phyloP scores from a whole-genome alignment of 2,888 invertebrate genomes.

The Isoperla grammatica region DNA sequence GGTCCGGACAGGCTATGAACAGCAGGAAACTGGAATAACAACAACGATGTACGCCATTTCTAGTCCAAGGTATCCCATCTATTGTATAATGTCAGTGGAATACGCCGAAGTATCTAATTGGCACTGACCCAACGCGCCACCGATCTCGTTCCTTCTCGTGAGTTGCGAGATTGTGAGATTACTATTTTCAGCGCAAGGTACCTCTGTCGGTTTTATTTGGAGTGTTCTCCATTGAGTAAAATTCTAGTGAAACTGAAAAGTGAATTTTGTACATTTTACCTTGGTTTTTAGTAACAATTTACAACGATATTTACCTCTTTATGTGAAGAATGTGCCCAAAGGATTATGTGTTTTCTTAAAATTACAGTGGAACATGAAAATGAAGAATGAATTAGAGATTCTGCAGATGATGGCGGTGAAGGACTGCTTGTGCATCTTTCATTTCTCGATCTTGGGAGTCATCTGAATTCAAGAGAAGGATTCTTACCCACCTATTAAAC shows the following conservation, averaged over 20 bases:
- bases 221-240: conserved; percentile 19
- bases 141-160: conserved; percentile 35
- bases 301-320: conserved; percentile 11
- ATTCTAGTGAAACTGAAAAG: conserved; percentile 21
- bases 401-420: conserved; percentile 33
- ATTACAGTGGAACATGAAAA: conserved; percentile 26
- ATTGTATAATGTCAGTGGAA: no score
- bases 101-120: no score
- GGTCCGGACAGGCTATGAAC: no score
- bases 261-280: conserved; percentile 19
- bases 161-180: conserved; percentile 36
- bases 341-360: conserved; percentile 21
- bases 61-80: no score
- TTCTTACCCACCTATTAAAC: no score
- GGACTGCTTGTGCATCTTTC: conserved; percentile 32
- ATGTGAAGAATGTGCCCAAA: conserved; percentile 24
- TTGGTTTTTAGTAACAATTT: conserved; percentile 16
- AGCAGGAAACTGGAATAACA: no score
- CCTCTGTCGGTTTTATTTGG: conserved; percentile 31
- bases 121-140: no score
- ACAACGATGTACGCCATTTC: no score
- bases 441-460: conserved; percentile 30
- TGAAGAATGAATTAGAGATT: conserved; percentile 31
- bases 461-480: conserved; percentile 24
- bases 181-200: conserved; percentile 38